Base-by-base conservation (phyloP, 2,888 invertebrate genomes). In the Tricholauxania praeusta region DNA sequence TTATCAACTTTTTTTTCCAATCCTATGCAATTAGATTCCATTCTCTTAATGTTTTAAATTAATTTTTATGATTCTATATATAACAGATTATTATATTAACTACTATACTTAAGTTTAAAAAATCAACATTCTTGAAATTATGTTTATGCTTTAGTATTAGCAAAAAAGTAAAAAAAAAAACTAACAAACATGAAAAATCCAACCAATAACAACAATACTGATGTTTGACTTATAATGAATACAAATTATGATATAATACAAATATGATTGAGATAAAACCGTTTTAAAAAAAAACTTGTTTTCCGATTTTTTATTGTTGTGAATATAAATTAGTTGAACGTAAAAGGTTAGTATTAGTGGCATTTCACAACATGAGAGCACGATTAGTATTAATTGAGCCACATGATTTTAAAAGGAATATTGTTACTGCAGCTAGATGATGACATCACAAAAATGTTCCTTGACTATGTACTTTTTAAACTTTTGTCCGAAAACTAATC, bases 41-140 rank as follows among this genome's bases (percentile, higher is more conserved):
- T 63, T 70, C 60, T 17, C 47, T 62, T 62, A 12, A 17, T 17
- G 32, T 32, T 53, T 17, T 60, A 28, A n/a, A 12, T 51, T 69
- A 15, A 55, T 28, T 48, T 60, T 49, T 57, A 49, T 51, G 57
- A 47, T 70, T 55, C 22, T 52, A 72, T 65, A 66, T n/a, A 66
- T 55, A 63, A 53, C 63, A 71, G 47, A 39, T 52, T 47, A 48
- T 66, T 55, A 68, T 48, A 17, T 55, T 22, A 57, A 57, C 14
- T 19, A 57, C 19, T 74, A 60, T 66, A 69, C 72, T 77, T 76
- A 72, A 74, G 77, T 76, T 77, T 71, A 70, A 74, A 28, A 55
- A 59, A 65, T 69, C 8, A 73, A 76, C 77, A 77, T 76, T 78
- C 77, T 77, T 78, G 75, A 78, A 77, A 78, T 77, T 78, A 78